Evolutionary conservation across 2,888 invertebrate genomes (phyloP), one percentile per base, ranked within the genome.

Genomic region (Plebejus melissa): DNA sequence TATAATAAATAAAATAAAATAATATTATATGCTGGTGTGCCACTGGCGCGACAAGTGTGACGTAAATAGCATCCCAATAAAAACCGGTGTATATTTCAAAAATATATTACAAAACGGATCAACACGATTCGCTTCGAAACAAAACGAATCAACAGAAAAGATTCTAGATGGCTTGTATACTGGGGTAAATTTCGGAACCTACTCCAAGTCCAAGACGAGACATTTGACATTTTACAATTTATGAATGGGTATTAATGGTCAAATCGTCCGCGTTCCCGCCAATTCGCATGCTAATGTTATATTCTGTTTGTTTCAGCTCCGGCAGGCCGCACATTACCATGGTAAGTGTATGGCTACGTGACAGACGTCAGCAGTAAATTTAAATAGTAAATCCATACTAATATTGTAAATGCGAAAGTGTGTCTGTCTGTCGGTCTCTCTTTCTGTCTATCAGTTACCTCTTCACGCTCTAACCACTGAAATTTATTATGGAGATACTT

Each of bases 281-380:
- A 76, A 80, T 81, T 79, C 77, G 58, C 60, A 81, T 81, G 81
- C 32, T 79, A 80, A 81, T 81, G 78, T 81, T 78, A 80, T 79
- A 76, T 77, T 74, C 71, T 69, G 75, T 77, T 80, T 80, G 80
- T 81, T 81, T 60, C 79, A 81, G 81, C 58, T 9, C 70, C 7
- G 13, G 57, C 79, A 80, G 80, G 58, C 41, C 70, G 38, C 65
- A 41, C 70, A 70, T 77, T 71, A 74, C 74, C 71, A 79, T 79
- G 79, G 79, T 79, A 50, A 79, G 79, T 76, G 70, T 32, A n/a
- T 50, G 69, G 72, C 13, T 16, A 16, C 0, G 50, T 54, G 32
- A 32, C 16, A 32, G 13, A 46, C 46, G 50, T 41, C 71, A 71
- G 22, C 70, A 22, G 7, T 41, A 69, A 5, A 22, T 9, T 0